Evolutionary conservation across 2,888 invertebrate genomes (phyloP).

Genomic region (Nomada ferruginata): DNA sequence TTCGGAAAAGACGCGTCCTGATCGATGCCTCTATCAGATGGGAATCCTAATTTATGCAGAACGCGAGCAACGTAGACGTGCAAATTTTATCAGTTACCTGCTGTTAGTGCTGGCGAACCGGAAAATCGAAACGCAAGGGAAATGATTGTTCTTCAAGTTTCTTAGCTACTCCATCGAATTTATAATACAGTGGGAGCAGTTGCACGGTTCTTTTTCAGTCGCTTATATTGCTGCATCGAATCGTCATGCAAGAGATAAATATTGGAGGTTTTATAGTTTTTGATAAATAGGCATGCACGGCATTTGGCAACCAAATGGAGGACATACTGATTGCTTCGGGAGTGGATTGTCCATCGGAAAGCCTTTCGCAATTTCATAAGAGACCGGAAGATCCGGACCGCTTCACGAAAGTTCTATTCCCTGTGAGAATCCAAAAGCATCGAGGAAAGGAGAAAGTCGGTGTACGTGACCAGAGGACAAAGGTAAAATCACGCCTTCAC

Average conservation of each 20-base stretch:
- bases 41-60: constrained; percentile 21
- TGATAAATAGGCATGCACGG: background rate
- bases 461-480: constrained; percentile 72
- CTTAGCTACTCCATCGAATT: background rate
- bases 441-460: constrained; percentile 63
- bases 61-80: background rate
- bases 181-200: background rate
- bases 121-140: background rate
- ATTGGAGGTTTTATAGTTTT: background rate
- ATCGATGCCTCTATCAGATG: constrained; percentile 13
- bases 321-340: constrained; percentile 31
- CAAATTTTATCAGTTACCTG: constrained; percentile 6
- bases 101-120: background rate
- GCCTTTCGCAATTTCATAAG: constrained; percentile 59
- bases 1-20: constrained; percentile 2
- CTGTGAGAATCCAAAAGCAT: constrained; percentile 64
- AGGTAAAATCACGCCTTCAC: constrained; percentile 71
- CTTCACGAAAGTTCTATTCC: constrained; percentile 65
- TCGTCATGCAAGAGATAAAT: background rate
- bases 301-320: background rate
- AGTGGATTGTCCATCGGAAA: constrained; percentile 28
- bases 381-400: constrained; percentile 43
- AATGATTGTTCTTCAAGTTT: background rate
- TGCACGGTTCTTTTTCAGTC: background rate
- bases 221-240: no score